These are phyloP conservation scores for Temnothorax rugatulus DNA, from an alignment of 2,888 invertebrate genomes.

Conservation along the genomic window DNA sequence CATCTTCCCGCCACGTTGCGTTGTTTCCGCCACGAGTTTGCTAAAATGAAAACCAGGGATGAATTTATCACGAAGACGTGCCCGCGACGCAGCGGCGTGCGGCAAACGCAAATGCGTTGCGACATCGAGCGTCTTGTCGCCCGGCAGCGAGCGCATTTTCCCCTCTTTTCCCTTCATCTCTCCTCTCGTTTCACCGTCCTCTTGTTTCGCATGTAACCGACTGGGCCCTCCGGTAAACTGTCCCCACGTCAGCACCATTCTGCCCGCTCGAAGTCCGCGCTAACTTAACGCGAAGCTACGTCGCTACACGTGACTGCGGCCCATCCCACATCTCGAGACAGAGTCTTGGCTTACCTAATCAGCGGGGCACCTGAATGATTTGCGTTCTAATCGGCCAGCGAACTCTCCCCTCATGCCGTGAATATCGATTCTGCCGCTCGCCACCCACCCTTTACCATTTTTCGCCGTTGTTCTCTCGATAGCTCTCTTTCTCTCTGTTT, in stretches of 20 bases:
- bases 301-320: constrained; percentile 84
- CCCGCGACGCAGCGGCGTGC: constrained; percentile 41
- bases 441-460: constrained; percentile 13
- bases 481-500: not conserved
- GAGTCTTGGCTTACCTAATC: constrained; percentile 76
- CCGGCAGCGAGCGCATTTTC: constrained; percentile 68
- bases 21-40: not conserved
- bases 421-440: constrained; percentile 61
- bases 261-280: constrained; percentile 69
- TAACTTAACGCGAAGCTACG: constrained; percentile 81
- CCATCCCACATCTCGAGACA: constrained; percentile 78
- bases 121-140: constrained; percentile 80
- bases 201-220: constrained; percentile 52
- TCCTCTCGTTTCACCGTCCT: constrained; percentile 44
- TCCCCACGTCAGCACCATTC: constrained; percentile 80
- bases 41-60: constrained; percentile 4
- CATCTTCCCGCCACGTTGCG: not conserved
- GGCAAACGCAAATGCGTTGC: constrained; percentile 80
- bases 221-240: constrained; percentile 76
- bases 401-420: constrained; percentile 72
- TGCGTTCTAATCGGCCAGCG: constrained; percentile 83
- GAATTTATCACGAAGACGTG: constrained; percentile 35
- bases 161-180: constrained; percentile 24
- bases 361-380: constrained; percentile 81
- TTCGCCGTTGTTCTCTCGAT: constrained; percentile 1